Evolutionary conservation across 92 coral and sea anemone species (phyloP), one percentile per base, ranked within the genome.

Genomic region (Paragorgia papillata): DNA sequence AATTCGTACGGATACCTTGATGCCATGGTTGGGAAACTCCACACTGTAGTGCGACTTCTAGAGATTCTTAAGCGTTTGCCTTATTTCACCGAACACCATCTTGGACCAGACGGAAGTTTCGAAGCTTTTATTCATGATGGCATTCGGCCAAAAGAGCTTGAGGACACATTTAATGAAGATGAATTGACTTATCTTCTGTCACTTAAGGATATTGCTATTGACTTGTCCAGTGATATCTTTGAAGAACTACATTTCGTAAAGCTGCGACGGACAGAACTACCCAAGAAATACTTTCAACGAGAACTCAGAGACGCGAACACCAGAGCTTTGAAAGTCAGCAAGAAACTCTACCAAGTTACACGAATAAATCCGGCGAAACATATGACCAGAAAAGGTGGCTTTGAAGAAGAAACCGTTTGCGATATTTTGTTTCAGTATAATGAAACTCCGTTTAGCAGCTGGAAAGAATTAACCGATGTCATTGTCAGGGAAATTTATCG

Each of bases 1-100:
- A 27, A 55, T 40, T 37, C 43, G 10, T 40, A 73, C 22, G 29
- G 62, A 28, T 73, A 73, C 32, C 79, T 62, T 62, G 34, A 62
- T 25, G 68, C 65, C 19, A 58, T 73, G 48, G 54, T 73, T 21
- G 79, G 79, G 19, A 73, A 73, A 20, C 15, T 73, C 62, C 79
- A 73, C 9, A 58, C 26, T 17, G 34, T 29, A 7, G 34, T 40
- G 17, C 26, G 50, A 31, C 24, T 73, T 18, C 48, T 73, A 7
- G 29, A 29, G 46, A 73, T 73, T 54, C 17, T 51, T 22, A 73
- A 73, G 32, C 24, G 26, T 7, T 37, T 73, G 0, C 79, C 64
- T 9, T 73, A 27, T 27, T 73, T 73, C 31, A 27, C 60, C 22
- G 17, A 29, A 5, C 25, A 25, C 24, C 43, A 8, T 9, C 68